These are phyloP conservation scores for Tortrix viridana DNA, from an alignment of 2,888 invertebrate species.

Conservation along the genomic window DNA sequence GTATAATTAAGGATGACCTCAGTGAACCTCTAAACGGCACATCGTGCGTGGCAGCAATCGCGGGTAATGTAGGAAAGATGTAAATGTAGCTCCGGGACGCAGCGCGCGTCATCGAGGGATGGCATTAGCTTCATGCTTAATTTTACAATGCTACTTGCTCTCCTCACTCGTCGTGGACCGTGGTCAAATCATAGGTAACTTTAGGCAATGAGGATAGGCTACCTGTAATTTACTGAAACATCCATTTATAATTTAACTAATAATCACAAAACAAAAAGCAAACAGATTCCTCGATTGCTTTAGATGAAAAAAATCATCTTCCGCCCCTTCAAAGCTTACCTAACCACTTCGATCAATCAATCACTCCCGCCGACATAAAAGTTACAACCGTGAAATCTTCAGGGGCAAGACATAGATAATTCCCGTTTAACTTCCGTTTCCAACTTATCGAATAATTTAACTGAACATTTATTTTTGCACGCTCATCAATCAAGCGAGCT, in stretches of 20 bases:
- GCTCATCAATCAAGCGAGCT: constrained; percentile 84
- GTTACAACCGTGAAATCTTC: constrained; percentile 80
- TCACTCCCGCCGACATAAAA: constrained; percentile 75
- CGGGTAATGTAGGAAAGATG: constrained; percentile 66
- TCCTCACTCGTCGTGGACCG: constrained; percentile 53
- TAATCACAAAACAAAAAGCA: neutral
- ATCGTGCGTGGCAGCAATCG: constrained; percentile 41
- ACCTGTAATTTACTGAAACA: too few species aligned
- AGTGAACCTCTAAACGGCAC: constrained; percentile 29
- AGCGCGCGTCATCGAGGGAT: constrained; percentile 76
- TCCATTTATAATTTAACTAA: too few species aligned
- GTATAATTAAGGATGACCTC: constrained; percentile 31
- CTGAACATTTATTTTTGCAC: constrained; percentile 85
- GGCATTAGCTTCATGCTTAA: constrained; percentile 80
- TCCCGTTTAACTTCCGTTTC: constrained; percentile 85
- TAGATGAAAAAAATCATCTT: constrained; percentile 44
- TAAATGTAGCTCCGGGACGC: constrained; percentile 58
- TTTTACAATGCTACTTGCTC: constrained; percentile 62
- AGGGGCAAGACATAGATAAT: constrained; percentile 84
- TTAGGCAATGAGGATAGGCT: neutral
- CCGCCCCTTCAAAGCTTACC: constrained; percentile 38
- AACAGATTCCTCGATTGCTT: constrained; percentile 16
- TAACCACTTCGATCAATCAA: constrained; percentile 69
- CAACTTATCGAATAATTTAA: constrained; percentile 86
- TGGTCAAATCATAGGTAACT: constrained; percentile 49